These are phyloP conservation scores for Schizotus pectinicornis DNA, from an alignment of 2,888 invertebrate species.

Conservation along the genomic window DNA sequence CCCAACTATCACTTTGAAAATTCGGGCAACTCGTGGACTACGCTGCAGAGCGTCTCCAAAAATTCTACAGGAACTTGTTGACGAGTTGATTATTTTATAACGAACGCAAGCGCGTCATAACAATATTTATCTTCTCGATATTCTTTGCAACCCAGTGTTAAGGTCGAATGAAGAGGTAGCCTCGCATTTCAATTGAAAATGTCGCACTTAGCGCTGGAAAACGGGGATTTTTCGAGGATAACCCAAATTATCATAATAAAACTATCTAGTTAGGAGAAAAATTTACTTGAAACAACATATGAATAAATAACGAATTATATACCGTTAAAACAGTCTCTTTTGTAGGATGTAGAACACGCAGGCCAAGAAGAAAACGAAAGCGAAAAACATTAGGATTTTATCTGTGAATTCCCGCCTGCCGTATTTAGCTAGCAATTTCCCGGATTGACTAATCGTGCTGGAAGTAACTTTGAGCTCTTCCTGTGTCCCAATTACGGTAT, in stretches of 20 bases:
- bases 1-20: background rate
- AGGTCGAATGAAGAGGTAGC: conserved; percentile 21
- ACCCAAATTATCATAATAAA: no score
- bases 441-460: conserved; percentile 86
- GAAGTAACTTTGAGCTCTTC: conserved; percentile 86
- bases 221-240: background rate
- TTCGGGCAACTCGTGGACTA: background rate
- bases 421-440: conserved; percentile 92
- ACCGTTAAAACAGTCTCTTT: conserved; percentile 77
- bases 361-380: conserved; percentile 86
- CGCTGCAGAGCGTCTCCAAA: conserved; percentile 2
- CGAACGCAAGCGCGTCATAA: conserved; percentile 20
- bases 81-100: conserved; percentile 1
- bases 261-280: background rate
- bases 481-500: conserved; percentile 74
- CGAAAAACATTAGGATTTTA: conserved; percentile 86
- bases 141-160: conserved; percentile 22
- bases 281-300: background rate
- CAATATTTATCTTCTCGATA: conserved; percentile 20
- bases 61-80: no score
- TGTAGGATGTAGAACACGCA: conserved; percentile 93
- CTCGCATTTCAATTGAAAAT: conserved; percentile 20
- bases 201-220: background rate
- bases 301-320: background rate
- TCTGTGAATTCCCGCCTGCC: conserved; percentile 94